Evolutionary conservation across 2,888 invertebrate species (phyloP).

Genomic region (Lasioglossum leucozonium): DNA sequence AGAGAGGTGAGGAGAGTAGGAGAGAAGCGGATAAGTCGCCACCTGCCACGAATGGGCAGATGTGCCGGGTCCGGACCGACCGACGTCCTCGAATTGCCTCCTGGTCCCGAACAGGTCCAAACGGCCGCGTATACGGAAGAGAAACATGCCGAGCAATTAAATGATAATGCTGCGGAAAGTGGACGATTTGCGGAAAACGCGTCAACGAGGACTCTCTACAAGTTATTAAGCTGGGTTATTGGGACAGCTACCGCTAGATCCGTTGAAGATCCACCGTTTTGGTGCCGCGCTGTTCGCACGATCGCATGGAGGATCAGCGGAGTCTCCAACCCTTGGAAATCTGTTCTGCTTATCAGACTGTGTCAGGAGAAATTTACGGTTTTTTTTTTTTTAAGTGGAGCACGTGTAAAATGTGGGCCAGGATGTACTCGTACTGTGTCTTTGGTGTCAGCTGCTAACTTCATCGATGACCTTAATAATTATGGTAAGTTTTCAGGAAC

Average conservation of each 20-base stretch:
- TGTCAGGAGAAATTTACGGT: neutral
- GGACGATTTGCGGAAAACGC: neutral
- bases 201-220: neutral
- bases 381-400: neutral
- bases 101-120: constrained; percentile 68
- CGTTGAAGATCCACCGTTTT: neutral
- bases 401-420: neutral
- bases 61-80: constrained; percentile 75
- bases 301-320: neutral
- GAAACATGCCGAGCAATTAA: constrained; percentile 56
- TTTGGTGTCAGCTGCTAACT: neutral
- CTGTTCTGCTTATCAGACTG: neutral
- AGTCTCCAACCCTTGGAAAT: neutral
- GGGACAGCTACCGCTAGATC: neutral
- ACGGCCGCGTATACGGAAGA: constrained; percentile 54
- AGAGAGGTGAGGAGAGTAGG: constrained; percentile 37
- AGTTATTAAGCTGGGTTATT: neutral
- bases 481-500: neutral
- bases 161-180: constrained; percentile 60
- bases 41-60: constrained; percentile 82
- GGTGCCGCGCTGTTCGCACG: neutral
- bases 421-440: neutral
- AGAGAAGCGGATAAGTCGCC: constrained; percentile 77
- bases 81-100: constrained; percentile 74
- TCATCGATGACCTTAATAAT: neutral